Evolutionary conservation across 2,888 invertebrate genomes (phyloP).

Genomic region (Sceliomorpha sp.): DNA sequence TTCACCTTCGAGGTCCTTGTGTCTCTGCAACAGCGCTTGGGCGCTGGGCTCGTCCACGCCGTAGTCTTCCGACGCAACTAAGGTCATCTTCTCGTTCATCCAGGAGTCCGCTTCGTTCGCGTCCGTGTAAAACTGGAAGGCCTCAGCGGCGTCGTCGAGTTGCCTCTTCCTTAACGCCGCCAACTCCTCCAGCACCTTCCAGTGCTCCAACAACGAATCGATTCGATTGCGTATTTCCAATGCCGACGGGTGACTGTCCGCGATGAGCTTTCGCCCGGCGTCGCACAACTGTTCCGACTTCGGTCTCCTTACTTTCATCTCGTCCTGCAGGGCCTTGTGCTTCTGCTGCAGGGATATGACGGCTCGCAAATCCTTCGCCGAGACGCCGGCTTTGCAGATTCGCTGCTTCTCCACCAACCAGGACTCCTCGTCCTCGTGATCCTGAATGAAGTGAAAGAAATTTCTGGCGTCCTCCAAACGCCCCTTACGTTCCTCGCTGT

Average conservation of each 20-base stretch:
- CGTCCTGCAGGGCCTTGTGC: constrained; percentile 93
- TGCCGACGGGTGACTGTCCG: constrained; percentile 90
- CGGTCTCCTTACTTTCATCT: constrained; percentile 89
- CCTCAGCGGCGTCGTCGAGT: constrained; percentile 93
- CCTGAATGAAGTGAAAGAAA: constrained; percentile 97
- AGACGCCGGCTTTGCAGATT: constrained; percentile 94
- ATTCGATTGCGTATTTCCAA: constrained; percentile 91
- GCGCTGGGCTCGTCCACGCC: constrained; percentile 96
- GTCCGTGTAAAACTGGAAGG: constrained; percentile 98
- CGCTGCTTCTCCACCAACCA: constrained; percentile 98
- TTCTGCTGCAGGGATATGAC: constrained; percentile 95
- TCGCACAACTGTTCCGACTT: constrained; percentile 87
- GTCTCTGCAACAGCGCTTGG: constrained; percentile 92
- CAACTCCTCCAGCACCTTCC: constrained; percentile 93
- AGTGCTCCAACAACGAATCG: constrained; percentile 89
- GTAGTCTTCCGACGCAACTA: constrained; percentile 93
- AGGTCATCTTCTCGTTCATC: constrained; percentile 96
- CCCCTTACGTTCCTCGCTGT: constrained; percentile 89
- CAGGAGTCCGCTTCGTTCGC: constrained; percentile 99
- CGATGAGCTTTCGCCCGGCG: constrained; percentile 88
- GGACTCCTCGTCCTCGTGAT: constrained; percentile 98
- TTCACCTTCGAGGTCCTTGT: constrained; percentile 93
- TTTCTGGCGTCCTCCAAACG: constrained; percentile 95
- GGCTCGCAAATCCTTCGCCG: constrained; percentile 95
- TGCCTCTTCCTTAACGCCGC: constrained; percentile 88